These are phyloP conservation scores for Pao palembangensis DNA, from an alignment of 2,113 vertebrate species.

Conservation along the genomic window DNA sequence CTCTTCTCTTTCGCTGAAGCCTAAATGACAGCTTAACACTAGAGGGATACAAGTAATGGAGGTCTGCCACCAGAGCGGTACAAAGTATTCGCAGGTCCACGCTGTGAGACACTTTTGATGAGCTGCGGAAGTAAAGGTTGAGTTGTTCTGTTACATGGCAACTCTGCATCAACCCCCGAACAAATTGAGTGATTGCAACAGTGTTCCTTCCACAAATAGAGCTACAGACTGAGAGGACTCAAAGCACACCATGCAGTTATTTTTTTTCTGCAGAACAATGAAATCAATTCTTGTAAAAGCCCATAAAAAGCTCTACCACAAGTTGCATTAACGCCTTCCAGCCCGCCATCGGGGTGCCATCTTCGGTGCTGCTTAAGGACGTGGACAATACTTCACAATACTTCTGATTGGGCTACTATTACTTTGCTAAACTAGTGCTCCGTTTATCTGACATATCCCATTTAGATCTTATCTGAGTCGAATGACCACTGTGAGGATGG, in stretches of 20 bases:
- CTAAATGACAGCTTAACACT: conserved; percentile 60
- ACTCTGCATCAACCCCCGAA: conserved; percentile 14
- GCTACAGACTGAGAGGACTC: conserved; percentile 1
- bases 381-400: conserved; percentile 43
- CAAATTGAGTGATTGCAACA: conserved; percentile 12
- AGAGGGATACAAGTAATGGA: conserved; percentile 38
- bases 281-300: conserved; percentile 28
- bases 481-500: conserved; percentile 47
- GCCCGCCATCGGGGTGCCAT: conserved; percentile 12
- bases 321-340: conserved; percentile 35
- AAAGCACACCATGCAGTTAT: neutral
- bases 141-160: conserved; percentile 5
- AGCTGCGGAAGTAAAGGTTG: conserved; percentile 15
- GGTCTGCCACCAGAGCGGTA: conserved; percentile 47
- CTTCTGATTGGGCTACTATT: conserved; percentile 62
- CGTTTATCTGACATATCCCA: conserved; percentile 58
- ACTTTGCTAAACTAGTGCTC: conserved; percentile 39
- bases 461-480: conserved; percentile 57
- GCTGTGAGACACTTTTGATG: conserved; percentile 3
- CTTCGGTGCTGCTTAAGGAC: conserved; percentile 25
- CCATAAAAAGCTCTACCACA: conserved; percentile 1
- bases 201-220: conserved; percentile 1
- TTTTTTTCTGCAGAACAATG: conserved; percentile 31
- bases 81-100: conserved; percentile 14
- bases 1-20: conserved; percentile 56